A percentile compares a stretch with the other conserved stretches of the same genome.
Conservation (phyloP, 2,113 vertebrate genomes). For the Protobothrops flavoviridis region DNA sequence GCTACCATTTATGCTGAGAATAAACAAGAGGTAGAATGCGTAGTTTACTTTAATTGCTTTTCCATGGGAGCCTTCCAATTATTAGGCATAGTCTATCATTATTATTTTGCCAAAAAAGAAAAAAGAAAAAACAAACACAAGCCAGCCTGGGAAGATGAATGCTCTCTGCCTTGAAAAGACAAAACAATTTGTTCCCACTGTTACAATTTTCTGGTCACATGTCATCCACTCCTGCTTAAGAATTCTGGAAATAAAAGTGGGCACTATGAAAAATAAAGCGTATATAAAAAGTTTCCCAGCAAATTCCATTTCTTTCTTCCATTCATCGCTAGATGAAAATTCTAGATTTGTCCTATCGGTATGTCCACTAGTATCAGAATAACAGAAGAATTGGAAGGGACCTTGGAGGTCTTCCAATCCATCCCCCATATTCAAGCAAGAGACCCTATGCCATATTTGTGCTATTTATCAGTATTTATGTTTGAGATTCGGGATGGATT, state of each 20-base stretch:
- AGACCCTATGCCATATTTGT: too few species aligned
- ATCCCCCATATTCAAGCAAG: neutral
- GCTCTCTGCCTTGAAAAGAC: neutral
- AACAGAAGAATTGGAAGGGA: neutral
- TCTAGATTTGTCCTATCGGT: neutral
- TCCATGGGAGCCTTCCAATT: neutral
- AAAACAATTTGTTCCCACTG: neutral
- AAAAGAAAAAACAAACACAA: neutral
- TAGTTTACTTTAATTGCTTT: constrained; percentile 3
- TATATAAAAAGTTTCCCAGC: neutral
- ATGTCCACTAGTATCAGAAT: neutral
- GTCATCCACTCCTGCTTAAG: neutral
- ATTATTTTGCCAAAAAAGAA: neutral
- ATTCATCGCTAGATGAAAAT: neutral
- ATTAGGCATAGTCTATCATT: neutral
- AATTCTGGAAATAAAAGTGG: neutral
- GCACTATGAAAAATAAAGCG: neutral
- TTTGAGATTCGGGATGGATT: neutral
- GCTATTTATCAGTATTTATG: too few species aligned
- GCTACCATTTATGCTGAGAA: neutral
- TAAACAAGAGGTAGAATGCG: neutral
- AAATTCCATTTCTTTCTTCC: neutral
- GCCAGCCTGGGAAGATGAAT: neutral
- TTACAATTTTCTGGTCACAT: neutral
- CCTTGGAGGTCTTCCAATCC: neutral